Base-by-base conservation (phyloP, 30 jellyfish, hydroid and myxozoan species). In the Mastigias papua region DNA sequence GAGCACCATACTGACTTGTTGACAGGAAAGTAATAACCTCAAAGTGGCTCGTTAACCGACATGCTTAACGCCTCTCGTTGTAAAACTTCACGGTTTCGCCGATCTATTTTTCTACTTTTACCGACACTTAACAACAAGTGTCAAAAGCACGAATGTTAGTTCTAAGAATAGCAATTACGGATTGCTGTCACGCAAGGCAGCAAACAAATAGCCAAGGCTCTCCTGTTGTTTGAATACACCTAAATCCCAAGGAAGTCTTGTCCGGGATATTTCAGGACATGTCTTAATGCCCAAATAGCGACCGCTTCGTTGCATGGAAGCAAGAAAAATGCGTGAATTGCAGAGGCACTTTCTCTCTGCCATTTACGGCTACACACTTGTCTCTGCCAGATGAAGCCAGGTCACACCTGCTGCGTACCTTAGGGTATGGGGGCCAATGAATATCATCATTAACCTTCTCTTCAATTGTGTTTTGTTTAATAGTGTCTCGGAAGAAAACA, bases 1-100 rank as follows among this genome's bases (percentile, higher is more conserved):
- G 20, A 5, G 34, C 80, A 28, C 73, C 90, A 65, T 28, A 61
- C 90, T 25, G 75, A 61, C 79, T 60, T 80, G 90, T 48, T 80
- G 90, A 80, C 90, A 80, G 90, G 21, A 80, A 21, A 19, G 90
- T 80, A 80, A 80, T 80, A 61, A 80, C n/a, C 22, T 80, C 75
- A 48, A 46, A 62, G 33, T 80, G 69, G 30, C 90, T 48, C 60
- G 48, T 80, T 63, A 54, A 60, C 81, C 80, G 81, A 80, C 69
- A 20, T 51, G 90, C 90, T 80, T 80, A 80, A 48, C 90, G 79
- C 90, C 90, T 80, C 62, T 37, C 11, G 31, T 79, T 66, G 48
- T 50, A 25, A 46, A 28, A 27, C 90, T 34, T 78, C 32, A 78
- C 89, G 79, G 69, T 69, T 69, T 69, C 54, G 33, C 81, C 81